Evolutionary conservation across 2,888 invertebrate genomes (phyloP).

Genomic region (Cepaea hortensis): DNA sequence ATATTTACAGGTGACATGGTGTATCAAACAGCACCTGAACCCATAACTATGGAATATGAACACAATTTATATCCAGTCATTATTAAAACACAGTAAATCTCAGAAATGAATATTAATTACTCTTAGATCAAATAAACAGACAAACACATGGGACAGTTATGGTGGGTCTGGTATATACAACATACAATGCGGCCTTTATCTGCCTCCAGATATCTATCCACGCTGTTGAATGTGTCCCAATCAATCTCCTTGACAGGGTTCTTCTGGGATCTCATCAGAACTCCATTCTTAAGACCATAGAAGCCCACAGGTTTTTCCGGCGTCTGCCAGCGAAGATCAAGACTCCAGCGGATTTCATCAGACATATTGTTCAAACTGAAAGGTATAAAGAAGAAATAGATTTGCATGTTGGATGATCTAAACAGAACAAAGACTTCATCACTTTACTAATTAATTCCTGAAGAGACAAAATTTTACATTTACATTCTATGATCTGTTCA

Average conservation of each 20-base stretch:
- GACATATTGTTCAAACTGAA: constrained; percentile 65
- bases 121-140: too few species aligned
- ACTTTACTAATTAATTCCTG: too few species aligned
- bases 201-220: constrained; percentile 53
- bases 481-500: too few species aligned
- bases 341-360: constrained; percentile 68
- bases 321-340: constrained; percentile 70
- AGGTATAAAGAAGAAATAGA: not conserved
- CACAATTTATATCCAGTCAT: too few species aligned
- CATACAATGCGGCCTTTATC: constrained; percentile 6
- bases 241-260: constrained; percentile 62
- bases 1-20: too few species aligned
- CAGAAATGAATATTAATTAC: too few species aligned
- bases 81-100: too few species aligned
- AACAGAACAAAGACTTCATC: too few species aligned
- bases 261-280: constrained; percentile 62
- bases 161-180: not conserved
- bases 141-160: too few species aligned
- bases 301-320: constrained; percentile 63
- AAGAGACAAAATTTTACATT: too few species aligned
- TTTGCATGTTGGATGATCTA: not conserved
- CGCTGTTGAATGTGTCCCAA: constrained; percentile 61
- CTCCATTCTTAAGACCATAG: constrained; percentile 65
- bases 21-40: too few species aligned
- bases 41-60: too few species aligned